Percentiles rank a stretch among this genome's conserved stretches.
phyloP scores from a whole-genome alignment of 2,888 invertebrate species.

The Noctuana brunneofusca region DNA sequence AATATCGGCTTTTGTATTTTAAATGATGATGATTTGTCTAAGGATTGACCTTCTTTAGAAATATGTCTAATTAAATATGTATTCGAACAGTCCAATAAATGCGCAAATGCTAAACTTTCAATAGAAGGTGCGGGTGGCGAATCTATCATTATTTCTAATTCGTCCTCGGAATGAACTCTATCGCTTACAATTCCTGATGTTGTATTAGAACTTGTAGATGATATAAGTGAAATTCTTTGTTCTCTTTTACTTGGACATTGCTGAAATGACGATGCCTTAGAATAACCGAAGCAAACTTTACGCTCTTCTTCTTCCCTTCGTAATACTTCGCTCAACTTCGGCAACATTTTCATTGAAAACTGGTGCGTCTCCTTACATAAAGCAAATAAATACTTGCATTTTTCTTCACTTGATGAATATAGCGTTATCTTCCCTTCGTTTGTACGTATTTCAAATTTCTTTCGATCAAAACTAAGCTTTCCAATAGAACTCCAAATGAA shows the following conservation, averaged over 20 bases:
- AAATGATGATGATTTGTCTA: slow-evolving; percentile 67
- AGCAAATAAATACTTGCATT: slow-evolving; percentile 94
- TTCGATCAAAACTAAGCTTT: slow-evolving; percentile 97
- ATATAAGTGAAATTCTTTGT: slow-evolving; percentile 94
- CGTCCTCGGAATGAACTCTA: slow-evolving; percentile 96
- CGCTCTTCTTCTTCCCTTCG: slow-evolving; percentile 90
- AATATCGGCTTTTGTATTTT: slow-evolving; percentile 66
- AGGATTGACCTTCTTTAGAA: slow-evolving; percentile 55
- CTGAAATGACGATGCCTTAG: slow-evolving; percentile 84
- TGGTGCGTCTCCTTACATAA: slow-evolving; percentile 96
- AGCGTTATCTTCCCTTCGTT: slow-evolving; percentile 94
- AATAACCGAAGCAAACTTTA: slow-evolving; percentile 89
- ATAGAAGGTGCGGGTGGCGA: slow-evolving; percentile 93
- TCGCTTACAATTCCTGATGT: slow-evolving; percentile 98
- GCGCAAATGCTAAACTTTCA: slow-evolving; percentile 91
- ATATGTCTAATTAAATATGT: slow-evolving; percentile 68
- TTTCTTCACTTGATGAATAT: slow-evolving; percentile 96
- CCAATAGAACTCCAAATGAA: slow-evolving; percentile 98
- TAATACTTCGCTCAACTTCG: slow-evolving; percentile 91
- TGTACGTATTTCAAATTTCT: slow-evolving; percentile 97
- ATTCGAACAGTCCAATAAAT: slow-evolving; percentile 86
- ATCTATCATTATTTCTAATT: slow-evolving; percentile 94
- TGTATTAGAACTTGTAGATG: slow-evolving; percentile 97
- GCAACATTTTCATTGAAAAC: slow-evolving; percentile 96
- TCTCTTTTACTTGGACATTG: slow-evolving; percentile 86